These are phyloP conservation scores for Centruroides sculpturatus DNA, from an alignment of 1,140 invertebrate species.

Conservation along the genomic window DNA sequence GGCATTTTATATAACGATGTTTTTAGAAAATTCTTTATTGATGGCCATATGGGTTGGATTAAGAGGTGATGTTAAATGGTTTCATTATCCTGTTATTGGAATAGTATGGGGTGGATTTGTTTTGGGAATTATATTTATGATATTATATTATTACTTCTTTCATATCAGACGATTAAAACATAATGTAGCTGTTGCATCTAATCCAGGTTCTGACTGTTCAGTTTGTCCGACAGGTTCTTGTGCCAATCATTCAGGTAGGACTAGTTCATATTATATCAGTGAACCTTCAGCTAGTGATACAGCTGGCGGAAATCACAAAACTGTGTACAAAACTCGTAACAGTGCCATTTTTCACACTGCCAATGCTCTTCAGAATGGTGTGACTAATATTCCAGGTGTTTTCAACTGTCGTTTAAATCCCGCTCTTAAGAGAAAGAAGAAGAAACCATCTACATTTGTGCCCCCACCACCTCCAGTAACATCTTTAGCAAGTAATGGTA, in stretches of 20 bases:
- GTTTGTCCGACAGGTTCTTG: constrained; percentile 4
- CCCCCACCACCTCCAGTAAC: constrained; percentile 44
- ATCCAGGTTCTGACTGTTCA: constrained; percentile 9
- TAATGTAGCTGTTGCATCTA: constrained; percentile 3
- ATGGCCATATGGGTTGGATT: constrained; percentile 48
- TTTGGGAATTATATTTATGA: constrained; percentile 69
- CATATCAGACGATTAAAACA: constrained; percentile 31
- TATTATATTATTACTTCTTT: constrained; percentile 64
- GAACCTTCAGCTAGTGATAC: not conserved
- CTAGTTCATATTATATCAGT: not conserved
- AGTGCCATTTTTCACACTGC: constrained; percentile 11
- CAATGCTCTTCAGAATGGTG: constrained; percentile 16
- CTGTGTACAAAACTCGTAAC: constrained; percentile 14
- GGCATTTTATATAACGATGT: constrained; percentile 82
- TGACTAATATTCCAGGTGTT: constrained; percentile 45
- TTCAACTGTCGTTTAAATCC: constrained; percentile 81
- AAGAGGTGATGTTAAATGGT: constrained; percentile 34
- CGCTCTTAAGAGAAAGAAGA: constrained; percentile 61
- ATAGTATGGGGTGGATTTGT: constrained; percentile 49
- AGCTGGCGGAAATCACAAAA: not conserved
- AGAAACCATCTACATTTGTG: constrained; percentile 72
- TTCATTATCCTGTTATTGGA: constrained; percentile 41
- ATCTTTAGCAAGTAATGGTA: constrained; percentile 18
- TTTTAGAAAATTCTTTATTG: constrained; percentile 66
- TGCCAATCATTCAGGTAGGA: constrained; percentile 1